A percentile compares a stretch with the other conserved stretches of the same genome.
Evolutionary conservation across 2,113 vertebrate species (phyloP).

Genomic region (Micromys minutus): DNA sequence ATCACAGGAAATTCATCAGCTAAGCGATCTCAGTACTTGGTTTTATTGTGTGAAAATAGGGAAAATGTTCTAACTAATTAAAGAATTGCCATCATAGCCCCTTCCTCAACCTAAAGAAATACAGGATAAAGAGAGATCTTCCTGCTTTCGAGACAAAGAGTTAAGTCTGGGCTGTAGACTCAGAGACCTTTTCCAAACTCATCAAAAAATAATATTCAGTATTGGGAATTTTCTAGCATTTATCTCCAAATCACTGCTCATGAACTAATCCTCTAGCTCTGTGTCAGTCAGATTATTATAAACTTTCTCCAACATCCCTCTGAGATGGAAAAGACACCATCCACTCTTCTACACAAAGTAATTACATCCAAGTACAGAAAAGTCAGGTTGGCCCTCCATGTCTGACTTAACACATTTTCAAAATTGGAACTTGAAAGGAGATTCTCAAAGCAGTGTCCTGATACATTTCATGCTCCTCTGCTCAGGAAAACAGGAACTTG

Average conservation of each 20-base stretch:
- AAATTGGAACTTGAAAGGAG: neutral
- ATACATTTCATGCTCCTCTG: too few species aligned
- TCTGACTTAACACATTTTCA: neutral
- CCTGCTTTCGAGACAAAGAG: neutral
- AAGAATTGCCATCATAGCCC: neutral
- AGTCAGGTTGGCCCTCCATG: neutral
- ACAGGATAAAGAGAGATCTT: neutral
- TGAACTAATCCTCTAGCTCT: neutral
- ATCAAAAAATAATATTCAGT: neutral
- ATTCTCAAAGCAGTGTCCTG: neutral
- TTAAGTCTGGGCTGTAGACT: neutral
- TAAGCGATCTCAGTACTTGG: neutral
- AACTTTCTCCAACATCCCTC: too few species aligned
- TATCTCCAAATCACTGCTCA: neutral
- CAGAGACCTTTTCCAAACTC: neutral
- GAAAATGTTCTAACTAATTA: neutral
- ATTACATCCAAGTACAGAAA: neutral
- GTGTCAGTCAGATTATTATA: neutral
- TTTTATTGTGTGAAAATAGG: neutral
- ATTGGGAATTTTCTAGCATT: neutral
- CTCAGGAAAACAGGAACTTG: neutral
- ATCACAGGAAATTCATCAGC: neutral
- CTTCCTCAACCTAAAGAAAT: neutral
- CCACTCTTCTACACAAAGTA: neutral
- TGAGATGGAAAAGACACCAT: neutral